Base-by-base conservation (phyloP, 1,140 invertebrate species). In the Pectinophora gossypiella region DNA sequence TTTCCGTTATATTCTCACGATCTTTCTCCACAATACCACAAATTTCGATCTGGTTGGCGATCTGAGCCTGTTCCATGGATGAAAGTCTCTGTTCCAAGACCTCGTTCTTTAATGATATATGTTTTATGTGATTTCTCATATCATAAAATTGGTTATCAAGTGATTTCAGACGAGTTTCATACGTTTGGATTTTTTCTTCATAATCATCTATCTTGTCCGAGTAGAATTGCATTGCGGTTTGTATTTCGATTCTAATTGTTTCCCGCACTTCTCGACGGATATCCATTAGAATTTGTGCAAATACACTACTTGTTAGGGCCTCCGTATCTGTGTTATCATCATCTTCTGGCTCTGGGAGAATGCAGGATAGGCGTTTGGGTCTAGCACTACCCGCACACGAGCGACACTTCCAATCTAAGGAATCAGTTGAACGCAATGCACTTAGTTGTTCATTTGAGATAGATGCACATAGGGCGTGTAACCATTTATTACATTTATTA, bases 151-250 rank as follows among this genome's bases (percentile, higher is more conserved):
- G 9, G 7, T 49, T 49, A 19, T 49, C 47, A 13, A 49, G 19
- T 18, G 18, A 6, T 38, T 49, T 49, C 7, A 49, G 1, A n/a
- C n/a, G 18, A 13, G 9, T 6, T 3, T 36, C 47, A 16, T 49
- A 20, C 12, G 16, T n/a, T n/a, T 38, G 6, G 6, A 49, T 19
- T 38, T 49, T 36, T 7, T 15, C 16, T 48, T 32, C 23, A n/a
- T 15, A 48, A 18, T 48, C 45, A 19, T 48, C 45, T 5, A 49
- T 49, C 32, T 49, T 49, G 12, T 49, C 32, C 1, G 47, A 36
- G 47, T 38, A 49, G 21, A 38, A 49, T 38, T 36, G 2, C 9
- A 38, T 19, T 10, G 47, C 6, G 1, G 10, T 36, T 21, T 38
- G 47, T 7, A 49, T 7, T 20, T 49, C 47, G 1, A 23, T 20